Conservation (phyloP, 2,113 vertebrate genomes). For the Cebus imitator region DNA sequence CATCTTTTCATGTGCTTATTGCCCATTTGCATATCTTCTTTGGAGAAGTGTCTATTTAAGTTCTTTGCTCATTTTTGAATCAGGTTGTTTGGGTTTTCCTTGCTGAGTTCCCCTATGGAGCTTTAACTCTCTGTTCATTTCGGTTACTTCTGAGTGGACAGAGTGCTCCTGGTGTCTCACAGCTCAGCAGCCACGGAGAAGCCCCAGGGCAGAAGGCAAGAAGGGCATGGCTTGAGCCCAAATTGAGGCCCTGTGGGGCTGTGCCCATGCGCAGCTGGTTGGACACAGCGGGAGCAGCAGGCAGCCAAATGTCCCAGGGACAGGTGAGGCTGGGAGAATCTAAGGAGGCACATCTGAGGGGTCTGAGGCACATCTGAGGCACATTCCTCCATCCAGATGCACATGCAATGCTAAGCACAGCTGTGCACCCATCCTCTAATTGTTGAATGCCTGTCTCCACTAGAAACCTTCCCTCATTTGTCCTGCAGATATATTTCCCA, state of each 20-base stretch:
- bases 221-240: neutral
- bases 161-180: neutral
- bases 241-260: rapidly evolving
- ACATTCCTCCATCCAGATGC: neutral
- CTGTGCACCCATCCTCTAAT: neutral
- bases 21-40: neutral
- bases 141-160: neutral
- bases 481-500: neutral
- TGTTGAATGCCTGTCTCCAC: no score
- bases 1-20: neutral
- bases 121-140: neutral
- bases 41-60: neutral
- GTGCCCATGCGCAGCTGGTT: rapidly evolving
- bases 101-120: rapidly evolving
- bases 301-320: neutral
- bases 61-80: neutral
- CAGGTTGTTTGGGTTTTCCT: neutral
- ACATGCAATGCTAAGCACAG: neutral
- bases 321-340: neutral
- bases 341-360: rapidly evolving
- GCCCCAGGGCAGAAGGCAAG: neutral
- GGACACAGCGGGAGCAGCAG: neutral
- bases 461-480: neutral
- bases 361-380: rapidly evolving
- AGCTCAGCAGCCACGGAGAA: neutral